Conservation (phyloP, 2,113 vertebrate genomes). For the Cyanocitta stelleri region DNA sequence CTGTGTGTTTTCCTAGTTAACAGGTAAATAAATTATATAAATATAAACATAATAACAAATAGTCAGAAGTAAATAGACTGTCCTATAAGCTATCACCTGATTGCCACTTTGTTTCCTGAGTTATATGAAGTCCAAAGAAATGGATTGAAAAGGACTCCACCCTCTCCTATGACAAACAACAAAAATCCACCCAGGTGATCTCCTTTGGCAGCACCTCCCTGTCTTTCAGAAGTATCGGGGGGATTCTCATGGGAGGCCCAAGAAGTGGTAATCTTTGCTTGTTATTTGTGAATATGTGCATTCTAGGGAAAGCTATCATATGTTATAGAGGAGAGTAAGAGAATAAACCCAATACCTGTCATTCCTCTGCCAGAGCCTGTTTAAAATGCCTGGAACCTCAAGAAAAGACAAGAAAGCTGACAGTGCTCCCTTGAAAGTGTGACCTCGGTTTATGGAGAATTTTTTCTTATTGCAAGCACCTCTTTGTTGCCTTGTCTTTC, state of each 20-base stretch:
- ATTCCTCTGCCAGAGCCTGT: background rate
- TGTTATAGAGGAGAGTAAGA: background rate
- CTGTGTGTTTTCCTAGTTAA: background rate
- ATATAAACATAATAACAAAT: background rate
- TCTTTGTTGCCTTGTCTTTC: background rate
- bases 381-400: background rate
- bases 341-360: background rate
- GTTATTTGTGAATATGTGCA: background rate
- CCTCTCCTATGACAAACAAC: background rate
- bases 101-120: background rate
- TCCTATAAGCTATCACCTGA: background rate
- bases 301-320: background rate
- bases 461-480: background rate
- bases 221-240: background rate
- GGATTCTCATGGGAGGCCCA: background rate
- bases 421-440: background rate
- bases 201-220: fast-evolving
- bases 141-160: background rate
- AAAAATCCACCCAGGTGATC: background rate
- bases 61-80: background rate
- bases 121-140: background rate
- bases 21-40: background rate
- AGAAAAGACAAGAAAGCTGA: background rate
- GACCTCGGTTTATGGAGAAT: background rate
- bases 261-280: background rate